These are phyloP conservation scores for Dryoscopus gambensis DNA, from an alignment of 2,113 vertebrate species.

Conservation along the genomic window DNA sequence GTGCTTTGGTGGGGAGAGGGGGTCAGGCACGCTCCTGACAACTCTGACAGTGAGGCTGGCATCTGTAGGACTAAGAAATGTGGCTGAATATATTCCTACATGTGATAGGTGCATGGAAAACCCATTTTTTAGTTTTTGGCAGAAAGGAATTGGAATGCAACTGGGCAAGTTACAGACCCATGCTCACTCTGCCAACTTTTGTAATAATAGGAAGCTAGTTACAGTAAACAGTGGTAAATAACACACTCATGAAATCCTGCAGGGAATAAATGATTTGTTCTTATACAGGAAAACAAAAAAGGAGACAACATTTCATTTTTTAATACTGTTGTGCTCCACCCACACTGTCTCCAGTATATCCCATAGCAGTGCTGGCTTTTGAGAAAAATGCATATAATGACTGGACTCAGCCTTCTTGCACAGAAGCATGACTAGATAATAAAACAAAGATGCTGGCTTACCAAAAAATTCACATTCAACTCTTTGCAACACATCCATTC, in stretches of 20 bases:
- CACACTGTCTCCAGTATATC: constrained; percentile 56
- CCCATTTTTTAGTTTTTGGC: constrained; percentile 56
- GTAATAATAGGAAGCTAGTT: constrained; percentile 68
- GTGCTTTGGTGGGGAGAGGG: neutral
- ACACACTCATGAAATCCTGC: constrained; percentile 47
- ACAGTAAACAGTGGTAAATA: constrained; percentile 70
- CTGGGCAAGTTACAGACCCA: constrained; percentile 55
- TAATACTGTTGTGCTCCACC: constrained; percentile 49
- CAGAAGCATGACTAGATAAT: constrained; percentile 62
- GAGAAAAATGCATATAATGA: constrained; percentile 54
- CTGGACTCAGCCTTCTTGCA: constrained; percentile 3
- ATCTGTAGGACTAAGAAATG: neutral
- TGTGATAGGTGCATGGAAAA: constrained; percentile 61
- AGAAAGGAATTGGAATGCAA: constrained; percentile 52
- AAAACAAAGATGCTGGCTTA: constrained; percentile 54
- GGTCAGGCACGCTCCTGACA: neutral
- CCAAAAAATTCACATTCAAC: neutral
- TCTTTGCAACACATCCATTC: neutral
- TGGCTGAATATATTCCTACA: neutral
- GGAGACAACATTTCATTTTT: constrained; percentile 39
- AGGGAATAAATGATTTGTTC: constrained; percentile 59
- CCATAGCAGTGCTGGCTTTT: constrained; percentile 40
- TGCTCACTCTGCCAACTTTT: constrained; percentile 49
- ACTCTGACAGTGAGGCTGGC: neutral
- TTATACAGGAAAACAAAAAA: constrained; percentile 59